Base-by-base conservation (phyloP, 2,888 invertebrate species). In the Girardia tigrina region DNA sequence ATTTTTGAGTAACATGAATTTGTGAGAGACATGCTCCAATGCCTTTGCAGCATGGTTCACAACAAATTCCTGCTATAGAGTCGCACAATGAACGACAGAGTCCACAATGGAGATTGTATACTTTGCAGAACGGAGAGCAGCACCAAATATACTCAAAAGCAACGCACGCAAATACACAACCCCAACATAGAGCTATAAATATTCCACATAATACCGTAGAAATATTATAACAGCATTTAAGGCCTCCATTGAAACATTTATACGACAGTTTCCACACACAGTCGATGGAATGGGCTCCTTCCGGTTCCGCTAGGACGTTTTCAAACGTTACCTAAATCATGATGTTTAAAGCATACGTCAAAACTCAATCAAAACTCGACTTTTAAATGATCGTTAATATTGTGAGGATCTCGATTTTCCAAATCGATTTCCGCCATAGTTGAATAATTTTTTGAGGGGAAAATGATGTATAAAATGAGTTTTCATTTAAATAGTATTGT, bases 371-470 rank as follows among this genome's bases (percentile, higher is more conserved):
- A 28, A 14, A 28, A 20, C 70, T 75, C 80, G 82, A 89, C 90
- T 87, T 89, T 89, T 71, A 90, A 85, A 82, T 89, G 89, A 77
- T 87, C 87, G 80, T 89, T 89, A 78, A 90, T 82, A 77, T 86
- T 87, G 79, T 89, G 88, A 0, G 89, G 89, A 80, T 90, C 90
- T 77, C 90, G 83, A 79, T 89, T 89, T 80, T 89, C 89, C 77
- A 89, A 83, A 74, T 88, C 86, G 23, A 78, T 27, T 28, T 78
- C 77, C 23, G 42, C 56, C 56, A 56, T 56, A 4, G n/a, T 56
- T 20, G 23, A 56, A 56, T 8, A 12, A 12, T 36, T 36, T 36
- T 16, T 8, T 36, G 16, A 12, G 8, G 36, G 8, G 12, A 36
- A 36, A 36, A 36, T 12, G 36, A 12, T 12, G 12, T 12, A 36